Percentiles rank a stretch among this genome's conserved stretches.
These are phyloP conservation scores for Lasioglossum malachurum DNA, from an alignment of 2,888 invertebrate species.

Conservation along the genomic window DNA sequence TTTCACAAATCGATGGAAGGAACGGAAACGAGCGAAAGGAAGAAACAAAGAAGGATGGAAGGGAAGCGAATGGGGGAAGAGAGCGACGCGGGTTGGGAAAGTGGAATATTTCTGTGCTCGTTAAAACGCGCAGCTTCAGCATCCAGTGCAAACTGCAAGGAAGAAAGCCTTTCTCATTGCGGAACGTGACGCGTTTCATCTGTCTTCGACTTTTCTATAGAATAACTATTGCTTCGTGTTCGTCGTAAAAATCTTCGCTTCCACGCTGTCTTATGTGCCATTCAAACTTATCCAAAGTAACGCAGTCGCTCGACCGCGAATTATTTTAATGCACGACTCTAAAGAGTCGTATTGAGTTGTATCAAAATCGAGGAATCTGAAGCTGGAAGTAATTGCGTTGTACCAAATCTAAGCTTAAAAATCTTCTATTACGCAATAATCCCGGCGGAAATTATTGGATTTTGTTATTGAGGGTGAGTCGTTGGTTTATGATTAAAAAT, in stretches of 20 bases:
- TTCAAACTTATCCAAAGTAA: background rate
- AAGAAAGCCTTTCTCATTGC: slow-evolving; percentile 53
- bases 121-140: slow-evolving; percentile 69
- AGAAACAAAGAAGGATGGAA: slow-evolving; percentile 54
- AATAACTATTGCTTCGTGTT: slow-evolving; percentile 49
- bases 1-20: slow-evolving; percentile 58
- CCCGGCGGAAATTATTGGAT: too few relatives aligned
- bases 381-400: too few relatives aligned
- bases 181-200: slow-evolving; percentile 63
- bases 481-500: too few relatives aligned
- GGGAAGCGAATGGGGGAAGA: slow-evolving; percentile 14
- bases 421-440: too few relatives aligned
- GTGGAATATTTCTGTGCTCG: slow-evolving; percentile 68
- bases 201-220: slow-evolving; percentile 54
- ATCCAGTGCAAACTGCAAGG: slow-evolving; percentile 64
- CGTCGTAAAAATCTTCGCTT: slow-evolving; percentile 23
- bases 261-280: background rate
- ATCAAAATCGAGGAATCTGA: too few relatives aligned
- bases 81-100: slow-evolving; percentile 43
- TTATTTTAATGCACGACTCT: background rate
- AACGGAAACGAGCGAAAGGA: slow-evolving; percentile 60
- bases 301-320: background rate
- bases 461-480: too few relatives aligned
- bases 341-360: too few relatives aligned
- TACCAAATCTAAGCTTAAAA: too few relatives aligned